Evolutionary conservation across 2,888 invertebrate species (phyloP).

Genomic region (Stenoptilia bipunctidactyla): DNA sequence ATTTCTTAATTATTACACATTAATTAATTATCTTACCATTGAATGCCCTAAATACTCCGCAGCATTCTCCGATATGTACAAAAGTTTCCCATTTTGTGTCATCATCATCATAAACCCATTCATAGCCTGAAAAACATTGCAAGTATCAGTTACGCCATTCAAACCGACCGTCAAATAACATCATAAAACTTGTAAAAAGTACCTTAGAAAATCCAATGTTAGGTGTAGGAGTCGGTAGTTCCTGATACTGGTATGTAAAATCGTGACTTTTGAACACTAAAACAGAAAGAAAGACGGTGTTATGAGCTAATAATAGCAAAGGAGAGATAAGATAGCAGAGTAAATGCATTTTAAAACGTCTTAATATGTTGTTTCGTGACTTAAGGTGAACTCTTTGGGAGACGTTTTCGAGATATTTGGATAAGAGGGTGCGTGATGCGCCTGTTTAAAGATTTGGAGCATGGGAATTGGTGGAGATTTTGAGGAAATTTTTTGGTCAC

Average conservation of each 20-base stretch:
- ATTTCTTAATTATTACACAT: neutral
- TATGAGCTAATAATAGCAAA: constrained; percentile 62
- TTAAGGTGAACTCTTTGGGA: constrained; percentile 59
- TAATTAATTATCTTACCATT: constrained; percentile 82
- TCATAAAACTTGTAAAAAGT: constrained; percentile 24
- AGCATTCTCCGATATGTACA: constrained; percentile 98
- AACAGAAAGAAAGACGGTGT: constrained; percentile 74
- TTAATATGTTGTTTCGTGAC: constrained; percentile 66
- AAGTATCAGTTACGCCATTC: constrained; percentile 22
- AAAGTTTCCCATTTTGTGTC: constrained; percentile 96
- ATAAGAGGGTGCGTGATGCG: constrained; percentile 60
- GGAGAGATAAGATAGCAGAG: constrained; percentile 60
- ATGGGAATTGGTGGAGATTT: constrained; percentile 34
- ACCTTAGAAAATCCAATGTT: constrained; percentile 95
- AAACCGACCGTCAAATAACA: neutral
- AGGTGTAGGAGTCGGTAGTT: constrained; percentile 80
- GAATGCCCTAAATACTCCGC: constrained; percentile 99
- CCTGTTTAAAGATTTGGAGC: constrained; percentile 41
- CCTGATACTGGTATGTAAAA: constrained; percentile 74
- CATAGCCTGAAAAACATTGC: constrained; percentile 83
- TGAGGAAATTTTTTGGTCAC: too few relatives aligned
- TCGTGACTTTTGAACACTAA: constrained; percentile 90
- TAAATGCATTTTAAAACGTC: constrained; percentile 69
- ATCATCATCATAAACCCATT: constrained; percentile 98
- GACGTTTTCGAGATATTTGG: constrained; percentile 43